Evolutionary conservation across 2,888 invertebrate genomes (phyloP).

Genomic region (Caenorhabditis auriculariae): DNA sequence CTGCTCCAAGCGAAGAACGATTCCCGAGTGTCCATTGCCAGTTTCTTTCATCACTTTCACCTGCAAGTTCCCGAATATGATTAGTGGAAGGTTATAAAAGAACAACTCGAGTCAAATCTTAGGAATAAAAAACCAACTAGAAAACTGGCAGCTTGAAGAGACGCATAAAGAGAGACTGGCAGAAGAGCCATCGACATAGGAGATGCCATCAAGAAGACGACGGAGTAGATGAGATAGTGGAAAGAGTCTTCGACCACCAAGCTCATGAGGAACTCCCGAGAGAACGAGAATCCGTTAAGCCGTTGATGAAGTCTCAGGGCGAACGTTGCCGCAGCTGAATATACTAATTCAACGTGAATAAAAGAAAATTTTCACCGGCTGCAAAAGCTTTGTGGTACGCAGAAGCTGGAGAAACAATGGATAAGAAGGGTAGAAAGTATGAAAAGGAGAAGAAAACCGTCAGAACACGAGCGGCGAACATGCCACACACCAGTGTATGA

Average conservation of each 20-base stretch:
- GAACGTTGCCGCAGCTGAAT: conserved; percentile 81
- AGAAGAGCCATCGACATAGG: conserved; percentile 86
- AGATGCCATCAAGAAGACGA: conserved; percentile 87
- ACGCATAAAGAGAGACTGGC: conserved; percentile 86
- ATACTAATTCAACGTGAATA: neutral
- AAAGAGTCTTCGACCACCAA: conserved; percentile 84
- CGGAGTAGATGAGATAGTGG: conserved; percentile 91
- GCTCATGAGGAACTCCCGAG: conserved; percentile 78
- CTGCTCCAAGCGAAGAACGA: conserved; percentile 22
- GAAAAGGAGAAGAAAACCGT: conserved; percentile 81
- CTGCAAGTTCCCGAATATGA: no score
- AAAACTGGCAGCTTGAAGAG: conserved; percentile 89
- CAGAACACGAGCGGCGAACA: conserved; percentile 83
- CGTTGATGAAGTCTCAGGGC: conserved; percentile 92
- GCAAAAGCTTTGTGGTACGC: conserved; percentile 88
- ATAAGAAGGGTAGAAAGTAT: conserved; percentile 87
- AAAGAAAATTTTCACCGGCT: no score
- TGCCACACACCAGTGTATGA: conserved; percentile 82
- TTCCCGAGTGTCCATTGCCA: conserved; percentile 14
- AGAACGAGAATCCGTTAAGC: conserved; percentile 75
- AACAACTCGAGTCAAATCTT: neutral
- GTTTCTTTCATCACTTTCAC: conserved; percentile 20
- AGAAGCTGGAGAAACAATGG: conserved; percentile 67
- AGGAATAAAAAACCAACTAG: conserved; percentile 71
- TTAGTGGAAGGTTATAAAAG: neutral